Base-by-base conservation (phyloP, 64 coral and sea anemone species). In the Actinia equina region DNA sequence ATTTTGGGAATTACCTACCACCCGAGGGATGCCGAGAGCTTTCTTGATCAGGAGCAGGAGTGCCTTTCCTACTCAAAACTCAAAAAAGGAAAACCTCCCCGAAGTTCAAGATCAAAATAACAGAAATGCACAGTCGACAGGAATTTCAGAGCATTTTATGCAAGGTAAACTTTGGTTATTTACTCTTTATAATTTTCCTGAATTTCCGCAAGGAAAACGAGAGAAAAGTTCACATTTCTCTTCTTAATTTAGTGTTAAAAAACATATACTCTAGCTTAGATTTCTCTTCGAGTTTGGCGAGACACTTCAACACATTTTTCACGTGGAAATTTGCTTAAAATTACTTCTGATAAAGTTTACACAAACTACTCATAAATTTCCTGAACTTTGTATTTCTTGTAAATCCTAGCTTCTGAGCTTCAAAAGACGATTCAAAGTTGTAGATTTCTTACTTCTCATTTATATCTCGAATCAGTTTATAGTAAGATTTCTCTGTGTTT, bases 31-130 rank as follows among this genome's bases (percentile, higher is more conserved):
- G 90, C 90, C 90, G 17, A 86, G 77, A 92, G 90, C 90, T 17
- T 92, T 92, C 65, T 30, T 92, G 61, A 92, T 92, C 76, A 92
- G 86, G 27, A 83, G 81, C 17, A 92, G 59, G 59, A 41, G 43
- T 44, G 25, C 23, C 30, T 58, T 22, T 85, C 83, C 83, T 22
- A 55, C 82, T 13, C 82, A 20, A 22, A 26, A 41, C 69, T 30
- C n/a, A 23, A 85, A 85, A 60, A 85, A 85, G 26, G 83, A 85
- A 57, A 60, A 43, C 30, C 23, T 44, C 2, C 16, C 26, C 22
- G 83, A 85, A 62, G n/a, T 65, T 8, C 62, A 65, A 23, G 20
- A 85, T 25, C 26, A 54, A 20, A 20, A 44, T 44, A 25, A 81
- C 78, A 25, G 22, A 85, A 85, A 63, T 85, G 83, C 26, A 85